These are phyloP conservation scores for Etheostoma cragini DNA, from an alignment of 2,113 vertebrate species.

Conservation along the genomic window DNA sequence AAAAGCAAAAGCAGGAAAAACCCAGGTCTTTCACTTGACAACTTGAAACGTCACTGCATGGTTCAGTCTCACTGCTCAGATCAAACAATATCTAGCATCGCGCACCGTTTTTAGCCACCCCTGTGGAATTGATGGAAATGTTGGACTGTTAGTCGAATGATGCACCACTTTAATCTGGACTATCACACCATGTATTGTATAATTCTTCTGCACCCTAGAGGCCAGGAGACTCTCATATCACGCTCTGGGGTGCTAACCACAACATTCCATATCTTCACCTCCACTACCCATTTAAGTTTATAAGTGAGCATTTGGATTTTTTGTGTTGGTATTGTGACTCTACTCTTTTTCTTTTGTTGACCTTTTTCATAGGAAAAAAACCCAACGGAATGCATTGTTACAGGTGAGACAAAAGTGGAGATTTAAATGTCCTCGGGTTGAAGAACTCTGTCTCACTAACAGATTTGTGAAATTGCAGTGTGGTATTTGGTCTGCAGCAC, in stretches of 20 bases:
- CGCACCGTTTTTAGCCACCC: too few relatives aligned
- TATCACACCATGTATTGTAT: not conserved
- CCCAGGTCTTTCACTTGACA: too few relatives aligned
- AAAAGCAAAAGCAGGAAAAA: too few relatives aligned
- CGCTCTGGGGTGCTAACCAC: not conserved
- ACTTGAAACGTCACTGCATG: too few relatives aligned
- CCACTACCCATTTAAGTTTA: constrained; percentile 13
- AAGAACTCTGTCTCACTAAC: constrained; percentile 1
- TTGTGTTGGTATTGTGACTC: not conserved
- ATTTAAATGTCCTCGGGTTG: not conserved
- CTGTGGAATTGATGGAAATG: not conserved
- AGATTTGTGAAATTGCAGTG: constrained; percentile 11
- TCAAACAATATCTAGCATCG: too few relatives aligned
- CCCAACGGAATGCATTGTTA: not conserved
- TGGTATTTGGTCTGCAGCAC: not conserved
- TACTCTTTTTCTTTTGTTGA: constrained; percentile 38
- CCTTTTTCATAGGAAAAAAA: not conserved
- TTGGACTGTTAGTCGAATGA: not conserved
- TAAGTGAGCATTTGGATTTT: constrained; percentile 19
- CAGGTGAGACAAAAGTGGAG: not conserved
- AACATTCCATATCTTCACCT: constrained; percentile 18
- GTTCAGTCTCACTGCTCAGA: too few relatives aligned
- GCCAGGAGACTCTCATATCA: not conserved
- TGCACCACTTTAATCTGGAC: not conserved
- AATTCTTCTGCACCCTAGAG: too few relatives aligned